phyloP scores from a whole-genome alignment of 2,888 invertebrate species.

The Platypus cylindrus region DNA sequence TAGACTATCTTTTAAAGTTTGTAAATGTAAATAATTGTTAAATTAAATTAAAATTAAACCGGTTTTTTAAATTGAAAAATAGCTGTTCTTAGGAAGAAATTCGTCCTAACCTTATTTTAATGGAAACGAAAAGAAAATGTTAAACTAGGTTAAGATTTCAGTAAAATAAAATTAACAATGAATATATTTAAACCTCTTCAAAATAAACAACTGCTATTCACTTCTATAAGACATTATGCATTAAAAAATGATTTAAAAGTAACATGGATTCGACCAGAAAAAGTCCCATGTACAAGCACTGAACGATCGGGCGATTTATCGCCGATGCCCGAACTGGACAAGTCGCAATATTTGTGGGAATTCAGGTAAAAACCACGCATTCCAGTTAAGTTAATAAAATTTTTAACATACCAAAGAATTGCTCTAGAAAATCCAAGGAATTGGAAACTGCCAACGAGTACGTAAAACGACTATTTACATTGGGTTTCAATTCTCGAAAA shows the following conservation, averaged over 20 bases:
- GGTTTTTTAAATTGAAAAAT: too few species aligned
- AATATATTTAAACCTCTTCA: too few species aligned
- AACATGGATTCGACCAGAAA: conserved; percentile 64
- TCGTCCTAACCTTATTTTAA: too few species aligned
- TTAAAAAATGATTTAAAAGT: conserved; percentile 62
- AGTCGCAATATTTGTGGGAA: conserved; percentile 37
- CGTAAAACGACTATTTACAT: conserved; percentile 57
- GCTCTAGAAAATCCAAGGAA: conserved; percentile 50
- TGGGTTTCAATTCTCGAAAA: conserved; percentile 51
- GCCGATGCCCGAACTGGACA: conserved; percentile 33
- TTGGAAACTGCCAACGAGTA: conserved; percentile 55
- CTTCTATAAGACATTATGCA: conserved; percentile 32
- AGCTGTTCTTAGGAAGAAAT: too few species aligned
- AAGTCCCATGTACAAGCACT: conserved; percentile 50
- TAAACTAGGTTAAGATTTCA: too few species aligned
- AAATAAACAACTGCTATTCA: conserved; percentile 2
- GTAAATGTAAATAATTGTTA: too few species aligned
- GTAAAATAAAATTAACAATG: too few species aligned
- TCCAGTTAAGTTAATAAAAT: background rate
- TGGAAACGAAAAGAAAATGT: too few species aligned
- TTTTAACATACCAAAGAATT: background rate
- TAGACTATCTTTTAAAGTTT: too few species aligned
- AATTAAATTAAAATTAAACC: too few species aligned
- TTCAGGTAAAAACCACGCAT: conserved; percentile 10
- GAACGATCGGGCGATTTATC: conserved; percentile 57